Evolutionary conservation across 2,888 invertebrate species (phyloP).

Genomic region (Euplagia quadripunctaria): DNA sequence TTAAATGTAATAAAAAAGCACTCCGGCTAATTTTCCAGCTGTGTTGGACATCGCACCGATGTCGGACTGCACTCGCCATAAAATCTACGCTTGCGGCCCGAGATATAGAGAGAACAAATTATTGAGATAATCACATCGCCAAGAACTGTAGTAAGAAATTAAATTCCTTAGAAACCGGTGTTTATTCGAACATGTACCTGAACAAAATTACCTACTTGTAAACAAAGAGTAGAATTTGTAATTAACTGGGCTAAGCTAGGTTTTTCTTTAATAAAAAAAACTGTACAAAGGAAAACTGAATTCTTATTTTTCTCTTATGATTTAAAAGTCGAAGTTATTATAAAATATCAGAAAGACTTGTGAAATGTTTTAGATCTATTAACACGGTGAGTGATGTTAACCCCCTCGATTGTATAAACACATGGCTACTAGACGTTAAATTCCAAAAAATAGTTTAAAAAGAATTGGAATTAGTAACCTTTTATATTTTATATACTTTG

Average conservation of each 20-base stretch:
- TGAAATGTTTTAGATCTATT: too few relatives aligned
- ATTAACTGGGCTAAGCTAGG: conserved; percentile 11
- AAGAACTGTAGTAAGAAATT: conserved; percentile 58
- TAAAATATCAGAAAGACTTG: neutral
- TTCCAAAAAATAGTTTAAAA: too few relatives aligned
- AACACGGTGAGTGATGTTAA: too few relatives aligned
- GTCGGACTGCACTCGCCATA: conserved; percentile 58
- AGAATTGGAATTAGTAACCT: too few relatives aligned
- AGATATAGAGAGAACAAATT: conserved; percentile 55
- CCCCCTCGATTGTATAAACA: too few relatives aligned
- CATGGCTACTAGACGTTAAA: too few relatives aligned
- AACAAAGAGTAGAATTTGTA: conserved; percentile 26
- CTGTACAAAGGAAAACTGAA: neutral
- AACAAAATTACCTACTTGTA: conserved; percentile 53
- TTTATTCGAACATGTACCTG: conserved; percentile 48
- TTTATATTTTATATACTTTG: too few relatives aligned
- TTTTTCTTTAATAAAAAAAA: conserved; percentile 5
- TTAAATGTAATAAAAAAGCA: conserved; percentile 79
- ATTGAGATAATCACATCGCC: conserved; percentile 66
- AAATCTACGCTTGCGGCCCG: conserved; percentile 57
- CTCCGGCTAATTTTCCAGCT: conserved; percentile 75
- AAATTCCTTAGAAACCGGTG: conserved; percentile 54
- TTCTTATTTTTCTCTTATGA: neutral
- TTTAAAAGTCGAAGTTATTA: neutral
- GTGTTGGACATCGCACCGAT: conserved; percentile 50